Evolutionary conservation across 2,888 invertebrate genomes (phyloP).

Genomic region (Sturmia bella): DNA sequence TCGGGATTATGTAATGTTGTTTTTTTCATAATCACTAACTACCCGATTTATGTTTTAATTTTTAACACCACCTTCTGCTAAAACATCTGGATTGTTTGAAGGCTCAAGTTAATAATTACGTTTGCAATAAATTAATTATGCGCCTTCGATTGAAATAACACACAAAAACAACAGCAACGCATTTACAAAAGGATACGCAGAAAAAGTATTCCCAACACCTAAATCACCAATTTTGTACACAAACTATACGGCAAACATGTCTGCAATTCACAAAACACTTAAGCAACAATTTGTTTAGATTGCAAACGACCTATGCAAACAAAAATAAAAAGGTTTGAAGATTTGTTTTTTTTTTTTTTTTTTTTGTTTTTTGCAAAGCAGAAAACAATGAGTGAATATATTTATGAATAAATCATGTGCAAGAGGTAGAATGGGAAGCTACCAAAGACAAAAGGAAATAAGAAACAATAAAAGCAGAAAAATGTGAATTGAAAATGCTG

Average conservation of each 20-base stretch:
- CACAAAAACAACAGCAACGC: conserved; percentile 1
- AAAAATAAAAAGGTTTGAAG: not conserved
- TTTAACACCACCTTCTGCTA: too few relatives aligned
- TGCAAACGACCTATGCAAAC: conserved; percentile 16
- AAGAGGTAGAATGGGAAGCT: not conserved
- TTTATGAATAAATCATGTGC: conserved; percentile 66
- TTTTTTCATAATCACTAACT: too few relatives aligned
- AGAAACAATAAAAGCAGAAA: conserved; percentile 48
- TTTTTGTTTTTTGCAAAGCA: conserved; percentile 9
- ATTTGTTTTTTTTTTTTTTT: too few relatives aligned
- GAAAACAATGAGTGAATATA: conserved; percentile 17
- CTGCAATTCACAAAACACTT: conserved; percentile 15
- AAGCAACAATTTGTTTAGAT: conserved; percentile 55
- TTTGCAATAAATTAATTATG: conserved; percentile 19
- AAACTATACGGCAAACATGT: not conserved
- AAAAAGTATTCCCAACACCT: conserved; percentile 28
- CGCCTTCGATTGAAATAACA: conserved; percentile 17
- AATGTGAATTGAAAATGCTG: conserved; percentile 51
- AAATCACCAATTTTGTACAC: not conserved
- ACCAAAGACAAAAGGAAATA: conserved; percentile 5
- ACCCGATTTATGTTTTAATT: too few relatives aligned
- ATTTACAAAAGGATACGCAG: not conserved
- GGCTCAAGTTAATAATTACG: conserved; percentile 8
- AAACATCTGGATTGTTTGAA: too few relatives aligned
- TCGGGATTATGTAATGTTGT: too few relatives aligned